These are phyloP conservation scores for Asteroscopus sphinx DNA, from an alignment of 2,888 invertebrate species.

Conservation along the genomic window DNA sequence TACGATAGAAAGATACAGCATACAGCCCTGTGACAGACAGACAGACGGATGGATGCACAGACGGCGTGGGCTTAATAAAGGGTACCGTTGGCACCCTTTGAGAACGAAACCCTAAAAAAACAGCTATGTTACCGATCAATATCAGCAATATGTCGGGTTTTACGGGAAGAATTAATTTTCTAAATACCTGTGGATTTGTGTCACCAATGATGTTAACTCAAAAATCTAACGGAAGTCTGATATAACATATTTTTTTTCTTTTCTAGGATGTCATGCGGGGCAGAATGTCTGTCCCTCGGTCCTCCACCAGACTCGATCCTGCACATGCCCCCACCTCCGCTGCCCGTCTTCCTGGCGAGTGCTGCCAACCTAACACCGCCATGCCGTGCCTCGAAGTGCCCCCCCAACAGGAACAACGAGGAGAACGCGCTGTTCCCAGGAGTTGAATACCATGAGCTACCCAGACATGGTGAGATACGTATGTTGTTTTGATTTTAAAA, in stretches of 20 bases:
- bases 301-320: conserved; percentile 95
- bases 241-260: not conserved
- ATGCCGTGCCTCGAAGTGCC: conserved; percentile 92
- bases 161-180: no score
- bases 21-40: no score
- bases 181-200: no score
- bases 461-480: conserved; percentile 91
- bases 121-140: no score
- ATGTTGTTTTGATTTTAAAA: conserved; percentile 22
- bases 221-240: no score
- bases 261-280: conserved; percentile 88
- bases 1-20: no score
- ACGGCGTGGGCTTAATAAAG: no score
- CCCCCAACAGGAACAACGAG: conserved; percentile 87
- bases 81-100: no score
- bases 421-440: conserved; percentile 89
- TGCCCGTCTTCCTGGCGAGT: conserved; percentile 92
- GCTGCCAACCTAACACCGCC: conserved; percentile 91
- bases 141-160: no score
- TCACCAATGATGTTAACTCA: no score
- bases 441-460: conserved; percentile 94
- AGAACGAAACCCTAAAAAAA: no score
- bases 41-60: no score
- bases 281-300: conserved; percentile 91
- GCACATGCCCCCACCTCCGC: conserved; percentile 95